Conservation (phyloP, 2,113 vertebrate genomes). For the Girardinichthys multiradiatus region DNA sequence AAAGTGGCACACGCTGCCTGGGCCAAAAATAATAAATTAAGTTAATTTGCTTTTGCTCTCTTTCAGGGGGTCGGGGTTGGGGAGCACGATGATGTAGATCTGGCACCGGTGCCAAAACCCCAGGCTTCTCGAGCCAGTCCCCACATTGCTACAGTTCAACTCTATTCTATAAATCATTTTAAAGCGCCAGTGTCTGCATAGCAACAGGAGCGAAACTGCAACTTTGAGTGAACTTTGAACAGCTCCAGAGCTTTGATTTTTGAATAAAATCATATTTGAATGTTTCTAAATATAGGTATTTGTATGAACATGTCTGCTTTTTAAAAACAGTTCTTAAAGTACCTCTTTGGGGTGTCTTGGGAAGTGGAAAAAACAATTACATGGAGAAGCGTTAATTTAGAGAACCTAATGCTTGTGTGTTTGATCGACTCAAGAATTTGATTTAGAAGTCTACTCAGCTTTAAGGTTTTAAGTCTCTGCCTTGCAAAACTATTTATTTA, state of each 20-base stretch:
- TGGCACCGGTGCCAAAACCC: constrained; percentile 60
- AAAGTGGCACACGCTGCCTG: constrained; percentile 50
- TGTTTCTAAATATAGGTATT: constrained; percentile 7
- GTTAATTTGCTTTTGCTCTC: constrained; percentile 67
- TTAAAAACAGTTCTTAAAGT: neutral
- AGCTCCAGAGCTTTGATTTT: neutral
- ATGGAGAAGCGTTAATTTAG: neutral
- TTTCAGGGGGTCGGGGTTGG: constrained; percentile 25
- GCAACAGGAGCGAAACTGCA: neutral
- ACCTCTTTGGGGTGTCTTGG: neutral
- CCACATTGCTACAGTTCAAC: constrained; percentile 53
- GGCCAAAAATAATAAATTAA: constrained; percentile 80
- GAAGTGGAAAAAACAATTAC: neutral
- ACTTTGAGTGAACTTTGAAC: constrained; percentile 9
- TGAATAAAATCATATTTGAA: neutral
- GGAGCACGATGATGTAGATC: constrained; percentile 34
- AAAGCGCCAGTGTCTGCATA: neutral
- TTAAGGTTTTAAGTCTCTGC: neutral
- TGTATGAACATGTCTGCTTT: constrained; percentile 14
- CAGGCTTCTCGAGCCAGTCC: constrained; percentile 43
- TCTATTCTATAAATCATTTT: constrained; percentile 42
- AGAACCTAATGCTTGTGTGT: neutral
- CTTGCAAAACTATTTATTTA: neutral
- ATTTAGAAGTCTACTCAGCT: neutral
- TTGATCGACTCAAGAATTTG: neutral